A percentile compares a stretch with the other conserved stretches of the same genome.
These are phyloP conservation scores for Prunella strophiata DNA, from an alignment of 2,797 vertebrate species.

Conservation along the genomic window DNA sequence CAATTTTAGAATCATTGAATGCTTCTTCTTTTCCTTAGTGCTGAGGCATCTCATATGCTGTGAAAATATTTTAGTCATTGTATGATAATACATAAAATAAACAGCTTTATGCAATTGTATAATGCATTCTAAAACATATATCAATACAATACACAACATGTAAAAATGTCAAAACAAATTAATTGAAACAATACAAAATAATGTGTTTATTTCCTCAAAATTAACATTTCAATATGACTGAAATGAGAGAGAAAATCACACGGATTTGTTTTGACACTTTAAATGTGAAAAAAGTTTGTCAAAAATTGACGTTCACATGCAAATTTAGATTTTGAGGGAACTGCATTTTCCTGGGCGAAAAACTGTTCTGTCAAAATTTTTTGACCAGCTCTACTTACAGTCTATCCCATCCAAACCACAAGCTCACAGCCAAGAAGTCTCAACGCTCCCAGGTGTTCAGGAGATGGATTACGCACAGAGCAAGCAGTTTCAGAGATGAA, in stretches of 20 bases:
- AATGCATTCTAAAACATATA: background rate
- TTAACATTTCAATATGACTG: background rate
- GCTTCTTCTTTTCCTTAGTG: background rate
- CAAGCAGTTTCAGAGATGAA: conserved; percentile 46
- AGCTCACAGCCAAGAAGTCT: conserved; percentile 56
- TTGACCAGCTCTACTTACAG: conserved; percentile 58
- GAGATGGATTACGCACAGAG: conserved; percentile 59
- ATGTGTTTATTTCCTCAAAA: conserved; percentile 24
- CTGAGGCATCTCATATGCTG: background rate
- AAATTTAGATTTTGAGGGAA: conserved; percentile 3
- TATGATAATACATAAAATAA: background rate
- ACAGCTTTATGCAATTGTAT: background rate
- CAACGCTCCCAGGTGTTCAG: conserved; percentile 63
- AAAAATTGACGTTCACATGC: conserved; percentile 52
- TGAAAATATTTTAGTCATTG: background rate
- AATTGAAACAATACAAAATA: conserved; percentile 55
- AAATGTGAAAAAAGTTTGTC: conserved; percentile 31
- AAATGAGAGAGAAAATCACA: conserved; percentile 30
- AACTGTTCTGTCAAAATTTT: conserved; percentile 63
- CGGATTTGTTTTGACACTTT: conserved; percentile 59
- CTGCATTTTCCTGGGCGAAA: conserved; percentile 27
- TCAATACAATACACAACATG: background rate
- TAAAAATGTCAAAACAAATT: conserved; percentile 55
- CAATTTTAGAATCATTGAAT: background rate
- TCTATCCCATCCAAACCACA: conserved; percentile 62